Evolutionary conservation across 2,888 invertebrate genomes (phyloP).

Genomic region (Leptinotarsa peninsularis): DNA sequence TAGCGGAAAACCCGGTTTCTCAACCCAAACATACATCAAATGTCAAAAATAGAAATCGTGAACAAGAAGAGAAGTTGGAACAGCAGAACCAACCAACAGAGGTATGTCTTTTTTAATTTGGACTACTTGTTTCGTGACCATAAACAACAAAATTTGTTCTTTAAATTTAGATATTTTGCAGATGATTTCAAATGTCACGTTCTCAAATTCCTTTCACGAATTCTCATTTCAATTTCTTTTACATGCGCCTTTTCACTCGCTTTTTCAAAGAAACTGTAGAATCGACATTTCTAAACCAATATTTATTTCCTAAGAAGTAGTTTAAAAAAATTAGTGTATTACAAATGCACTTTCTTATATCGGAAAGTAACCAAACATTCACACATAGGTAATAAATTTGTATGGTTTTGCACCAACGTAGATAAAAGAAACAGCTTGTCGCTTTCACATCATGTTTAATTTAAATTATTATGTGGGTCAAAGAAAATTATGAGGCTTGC

Average conservation of each 20-base stretch:
- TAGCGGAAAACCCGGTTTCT: no score
- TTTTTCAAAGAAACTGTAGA: not conserved
- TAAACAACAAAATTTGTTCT: no score
- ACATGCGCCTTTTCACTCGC: not conserved
- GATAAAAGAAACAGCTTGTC: slow-evolving; percentile 17
- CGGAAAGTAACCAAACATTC: not conserved
- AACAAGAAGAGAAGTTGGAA: no score
- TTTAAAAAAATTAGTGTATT: not conserved
- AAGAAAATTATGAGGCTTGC: slow-evolving; percentile 17
- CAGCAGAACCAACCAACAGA: no score
- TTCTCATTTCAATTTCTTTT: not conserved
- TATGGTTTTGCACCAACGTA: slow-evolving; percentile 4
- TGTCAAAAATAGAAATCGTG: no score
- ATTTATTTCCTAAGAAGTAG: not conserved
- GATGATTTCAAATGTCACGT: no score
- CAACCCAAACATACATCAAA: no score
- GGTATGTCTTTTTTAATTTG: no score
- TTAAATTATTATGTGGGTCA: slow-evolving; percentile 26
- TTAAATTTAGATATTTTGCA: no score
- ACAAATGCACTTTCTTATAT: slow-evolving; percentile 22
- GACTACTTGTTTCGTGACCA: no score
- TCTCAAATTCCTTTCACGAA: no score
- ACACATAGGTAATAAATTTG: slow-evolving; percentile 18
- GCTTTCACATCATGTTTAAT: slow-evolving; percentile 23
- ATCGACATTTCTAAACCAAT: not conserved